Evolutionary conservation across 53 echinoderm and acorn worm species (phyloP), one percentile per base, ranked within the genome.

Genomic region (Mesocentrotus franciscanus): DNA sequence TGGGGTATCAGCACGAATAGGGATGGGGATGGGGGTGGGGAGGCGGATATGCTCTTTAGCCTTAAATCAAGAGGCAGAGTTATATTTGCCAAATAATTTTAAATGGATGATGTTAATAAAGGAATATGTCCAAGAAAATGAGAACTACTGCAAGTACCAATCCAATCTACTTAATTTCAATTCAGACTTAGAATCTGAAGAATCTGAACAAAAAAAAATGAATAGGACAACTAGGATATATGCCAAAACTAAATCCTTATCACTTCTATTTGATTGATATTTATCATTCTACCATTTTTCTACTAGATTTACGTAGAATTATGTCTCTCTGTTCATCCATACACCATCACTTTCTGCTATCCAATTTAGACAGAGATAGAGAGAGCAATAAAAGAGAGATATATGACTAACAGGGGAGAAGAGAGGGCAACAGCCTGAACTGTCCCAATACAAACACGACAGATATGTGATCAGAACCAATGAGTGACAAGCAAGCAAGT

Each of bases 381-480:
- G 71, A 33, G 70, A 36, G 95, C 66, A 85, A 85, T 85, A 94
- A 94, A 85, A 85, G 42, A 85, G 71, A 94, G 95, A 94, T 94
- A 94, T 94, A 85, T 57, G 95, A 85, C 85, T 57, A 85, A 36
- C 57, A 49, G 39, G 66, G 70, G 95, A 94, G 85, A 78, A 16
- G 81, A 56, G 95, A 94, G 95, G 95, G 95, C 85, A 94, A 62
- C 85, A 85, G 85, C 87, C 87, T 72, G 72, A 85, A 68, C 95
- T 87, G 95, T 68, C 95, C 85, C 87, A 94, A 94, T 94, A 94
- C 87, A 94, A 94, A 94, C 95, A 94, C 66, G 66, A 94, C 68
- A 64, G 95, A 94, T 94, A 94, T 85, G 85, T 85, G 95, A 94
- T 94, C 85, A 66, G 39, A n/a, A 94, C 95, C 87, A 94, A 85